Conservation (phyloP, 2,888 invertebrate genomes). For the Bursaphelenchus okinawaensis region DNA sequence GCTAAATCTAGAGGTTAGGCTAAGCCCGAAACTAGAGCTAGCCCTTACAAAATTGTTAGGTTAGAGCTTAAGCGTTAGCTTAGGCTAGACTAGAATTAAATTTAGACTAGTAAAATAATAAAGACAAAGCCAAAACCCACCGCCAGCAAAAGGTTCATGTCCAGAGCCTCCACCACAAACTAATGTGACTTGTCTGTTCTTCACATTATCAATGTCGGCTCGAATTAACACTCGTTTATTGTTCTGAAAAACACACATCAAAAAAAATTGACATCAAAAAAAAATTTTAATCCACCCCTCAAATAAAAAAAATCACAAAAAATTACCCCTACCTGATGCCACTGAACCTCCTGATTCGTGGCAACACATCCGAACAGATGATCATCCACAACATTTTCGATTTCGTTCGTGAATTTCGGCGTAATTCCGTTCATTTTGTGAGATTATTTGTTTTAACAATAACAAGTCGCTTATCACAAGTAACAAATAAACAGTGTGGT, state of each 20-base stretch:
- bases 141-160: conserved; percentile 69
- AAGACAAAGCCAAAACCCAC: too few relatives aligned
- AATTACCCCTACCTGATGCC: conserved; percentile 2
- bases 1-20: too few relatives aligned
- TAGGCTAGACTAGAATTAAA: too few relatives aligned
- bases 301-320: not conserved
- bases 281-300: not conserved
- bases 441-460: not conserved
- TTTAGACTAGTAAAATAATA: too few relatives aligned
- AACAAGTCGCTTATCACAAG: not conserved
- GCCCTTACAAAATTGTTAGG: too few relatives aligned
- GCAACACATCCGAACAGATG: conserved; percentile 5
- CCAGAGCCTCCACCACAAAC: conserved; percentile 74
- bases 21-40: too few relatives aligned
- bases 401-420: conserved; percentile 9
- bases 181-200: conserved; percentile 29
- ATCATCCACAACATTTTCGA: conserved; percentile 10
- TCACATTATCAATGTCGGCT: conserved; percentile 30
- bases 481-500: too few relatives aligned
- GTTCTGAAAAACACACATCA: conserved; percentile 10
- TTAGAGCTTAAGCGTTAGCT: too few relatives aligned
- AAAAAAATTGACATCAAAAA: not conserved
- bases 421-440: not conserved
- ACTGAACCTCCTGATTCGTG: not conserved
- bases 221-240: conserved; percentile 53